A percentile compares a stretch with the other conserved stretches of the same genome.
Conservation (phyloP, 1,140 invertebrate species). For the Hycleus cichorii region DNA sequence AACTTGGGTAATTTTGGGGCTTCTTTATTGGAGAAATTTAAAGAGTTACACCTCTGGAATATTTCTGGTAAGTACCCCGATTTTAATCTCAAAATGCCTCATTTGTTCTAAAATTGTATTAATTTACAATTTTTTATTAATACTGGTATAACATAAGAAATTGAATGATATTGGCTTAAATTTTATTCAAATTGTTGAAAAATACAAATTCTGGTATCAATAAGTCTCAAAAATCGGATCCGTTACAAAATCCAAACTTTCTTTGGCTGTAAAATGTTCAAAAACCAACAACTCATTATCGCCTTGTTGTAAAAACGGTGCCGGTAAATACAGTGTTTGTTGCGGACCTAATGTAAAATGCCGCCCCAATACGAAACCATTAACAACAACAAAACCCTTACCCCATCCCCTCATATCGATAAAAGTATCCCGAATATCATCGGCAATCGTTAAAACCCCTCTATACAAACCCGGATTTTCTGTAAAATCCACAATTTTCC, state of each 20-base stretch:
- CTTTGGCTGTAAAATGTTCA: conserved; percentile 27
- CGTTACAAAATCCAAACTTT: conserved; percentile 16
- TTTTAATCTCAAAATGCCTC: no score
- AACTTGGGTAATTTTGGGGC: no score
- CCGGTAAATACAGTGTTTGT: conserved; percentile 50
- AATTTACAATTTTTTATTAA: no score
- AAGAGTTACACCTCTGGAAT: no score
- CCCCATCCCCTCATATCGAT: conserved; percentile 42
- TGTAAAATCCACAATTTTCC: conserved; percentile 3
- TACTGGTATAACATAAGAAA: no score
- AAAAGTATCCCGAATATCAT: conserved; percentile 17
- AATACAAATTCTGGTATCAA: no score
- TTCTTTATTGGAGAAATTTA: no score
- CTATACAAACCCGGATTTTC: conserved; percentile 28
- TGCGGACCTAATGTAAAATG: conserved; percentile 49
- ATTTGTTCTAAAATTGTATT: no score
- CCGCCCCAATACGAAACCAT: conserved; percentile 55
- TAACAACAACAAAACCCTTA: conserved; percentile 53
- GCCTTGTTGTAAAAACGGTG: conserved; percentile 44
- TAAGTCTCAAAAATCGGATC: conserved; percentile 19
- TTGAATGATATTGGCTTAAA: no score
- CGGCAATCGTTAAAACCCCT: conserved; percentile 16
- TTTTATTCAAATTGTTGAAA: no score
- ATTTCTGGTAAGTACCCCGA: no score
- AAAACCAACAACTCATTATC: conserved; percentile 40